Conservation (phyloP, 2,888 invertebrate species). For the Synanthedon formicaeformis region DNA sequence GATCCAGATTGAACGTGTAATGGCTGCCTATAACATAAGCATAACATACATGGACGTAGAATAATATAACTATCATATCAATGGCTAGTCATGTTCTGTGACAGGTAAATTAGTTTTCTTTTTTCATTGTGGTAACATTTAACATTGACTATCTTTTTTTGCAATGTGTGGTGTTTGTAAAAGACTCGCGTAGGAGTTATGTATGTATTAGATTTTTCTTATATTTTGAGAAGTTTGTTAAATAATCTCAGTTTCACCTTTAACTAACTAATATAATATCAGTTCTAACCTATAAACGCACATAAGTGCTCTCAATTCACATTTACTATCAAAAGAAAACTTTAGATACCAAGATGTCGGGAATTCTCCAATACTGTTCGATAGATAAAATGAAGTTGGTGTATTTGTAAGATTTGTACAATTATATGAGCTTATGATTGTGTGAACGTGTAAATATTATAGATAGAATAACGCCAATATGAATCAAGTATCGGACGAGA, state of each 20-base stretch:
- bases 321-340: constrained; percentile 32
- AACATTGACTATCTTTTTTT: constrained; percentile 33
- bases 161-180: constrained; percentile 66
- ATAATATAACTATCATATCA: too few relatives aligned
- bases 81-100: too few relatives aligned
- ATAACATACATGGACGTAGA: too few relatives aligned
- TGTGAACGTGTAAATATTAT: constrained; percentile 55
- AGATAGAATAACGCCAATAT: constrained; percentile 50
- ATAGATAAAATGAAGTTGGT: constrained; percentile 57
- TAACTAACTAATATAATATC: constrained; percentile 6
- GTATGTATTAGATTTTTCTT: constrained; percentile 19
- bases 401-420: constrained; percentile 48
- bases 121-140: constrained; percentile 16
- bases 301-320: constrained; percentile 24
- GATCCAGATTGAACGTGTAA: too few relatives aligned
- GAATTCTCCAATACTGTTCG: constrained; percentile 59
- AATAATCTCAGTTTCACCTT: too few relatives aligned
- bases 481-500: constrained; percentile 56
- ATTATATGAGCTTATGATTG: constrained; percentile 35
- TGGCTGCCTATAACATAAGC: too few relatives aligned
- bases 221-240: constrained; percentile 30
- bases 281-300: constrained; percentile 21
- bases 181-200: constrained; percentile 28
- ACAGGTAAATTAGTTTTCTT: neutral
- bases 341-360: constrained; percentile 62